A percentile compares a stretch with the other conserved stretches of the same genome.
phyloP scores from a whole-genome alignment of 2,888 invertebrate species.

The Rotaria macrura region DNA sequence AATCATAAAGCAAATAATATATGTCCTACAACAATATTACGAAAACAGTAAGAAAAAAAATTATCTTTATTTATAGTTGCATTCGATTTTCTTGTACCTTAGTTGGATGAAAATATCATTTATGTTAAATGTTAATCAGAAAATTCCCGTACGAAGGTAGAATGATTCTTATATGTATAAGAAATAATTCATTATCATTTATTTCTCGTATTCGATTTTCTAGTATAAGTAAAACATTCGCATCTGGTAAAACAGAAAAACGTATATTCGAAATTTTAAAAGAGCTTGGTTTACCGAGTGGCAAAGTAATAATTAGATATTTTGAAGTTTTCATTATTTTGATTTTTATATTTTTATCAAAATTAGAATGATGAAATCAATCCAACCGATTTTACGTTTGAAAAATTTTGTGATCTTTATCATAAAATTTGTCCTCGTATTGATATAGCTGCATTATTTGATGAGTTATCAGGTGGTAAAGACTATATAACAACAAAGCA shows the following conservation, averaged over 20 bases:
- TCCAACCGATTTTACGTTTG: constrained; percentile 84
- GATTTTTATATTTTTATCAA: constrained; percentile 38
- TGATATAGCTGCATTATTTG: constrained; percentile 93
- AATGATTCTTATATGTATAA: constrained; percentile 28
- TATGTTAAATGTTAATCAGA: constrained; percentile 79
- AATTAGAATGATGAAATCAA: constrained; percentile 79
- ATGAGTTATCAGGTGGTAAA: constrained; percentile 78
- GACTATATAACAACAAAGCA: constrained; percentile 75
- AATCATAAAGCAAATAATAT: constrained; percentile 91
- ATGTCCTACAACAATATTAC: constrained; percentile 82
- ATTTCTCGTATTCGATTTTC: constrained; percentile 35
- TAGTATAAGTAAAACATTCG: constrained; percentile 84
- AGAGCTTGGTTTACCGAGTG: constrained; percentile 81
- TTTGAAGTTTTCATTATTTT: neutral
- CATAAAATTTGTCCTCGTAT: constrained; percentile 97
- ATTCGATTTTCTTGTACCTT: constrained; percentile 37
- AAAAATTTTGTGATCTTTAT: constrained; percentile 92
- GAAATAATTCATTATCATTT: neutral
- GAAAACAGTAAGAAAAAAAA: constrained; percentile 83
- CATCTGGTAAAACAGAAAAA: constrained; percentile 97
- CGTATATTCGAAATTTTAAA: constrained; percentile 88
- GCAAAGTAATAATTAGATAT: constrained; percentile 49
- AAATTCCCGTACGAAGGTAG: constrained; percentile 78
- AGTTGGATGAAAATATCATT: constrained; percentile 98
- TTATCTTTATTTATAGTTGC: neutral